Evolutionary conservation across 1,140 invertebrate genomes (phyloP), one percentile per base, ranked within the genome.

Genomic region (Drosophila rufa): DNA sequence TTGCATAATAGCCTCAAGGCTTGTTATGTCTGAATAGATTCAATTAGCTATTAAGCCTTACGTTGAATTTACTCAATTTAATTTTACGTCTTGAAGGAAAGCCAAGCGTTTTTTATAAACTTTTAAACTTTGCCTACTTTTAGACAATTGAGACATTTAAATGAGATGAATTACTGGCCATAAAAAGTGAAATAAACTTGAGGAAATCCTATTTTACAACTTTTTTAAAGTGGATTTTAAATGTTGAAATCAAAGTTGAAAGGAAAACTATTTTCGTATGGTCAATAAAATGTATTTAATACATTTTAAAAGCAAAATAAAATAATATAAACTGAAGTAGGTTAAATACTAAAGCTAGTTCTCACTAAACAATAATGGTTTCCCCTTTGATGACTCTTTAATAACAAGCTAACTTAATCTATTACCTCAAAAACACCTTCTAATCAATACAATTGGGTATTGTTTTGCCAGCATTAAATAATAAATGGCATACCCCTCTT

Each of bases 1-100:
- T 65, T 56, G 53, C 53, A 56, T 56, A 56, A 40, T 5, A n/a
- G 17, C 9, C 53, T 40, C 53, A 56, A 56, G 53, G 53, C 19
- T 56, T 9, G 51, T 55, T 55, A 22, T 36, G 33, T 55, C 33
- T 53, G 11, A 4, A 55, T 33, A 33, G 30, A 33, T 33, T 33
- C 33, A 36, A 36, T 36, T 36, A 11, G 33, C 33, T 11, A 1
- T 33, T 8, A 33, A 22, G 51, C 30, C 8, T 36, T 36, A 6
- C 15, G 6, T 33, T 19, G 27, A 1, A 33, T 53, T 53, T 33
- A 36, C 25, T 55, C 15, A 36, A 40, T 9, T n/a, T 38, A 15
- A n/a, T 36, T 2, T 25, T 6, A 40, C 38, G 15, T 56, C 8
- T 2, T 15, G 7, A 14, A 6, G 36, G 33, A 38, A 25, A 56